These are phyloP conservation scores for Candoia aspera DNA, from an alignment of 2,113 vertebrate species.

Conservation along the genomic window DNA sequence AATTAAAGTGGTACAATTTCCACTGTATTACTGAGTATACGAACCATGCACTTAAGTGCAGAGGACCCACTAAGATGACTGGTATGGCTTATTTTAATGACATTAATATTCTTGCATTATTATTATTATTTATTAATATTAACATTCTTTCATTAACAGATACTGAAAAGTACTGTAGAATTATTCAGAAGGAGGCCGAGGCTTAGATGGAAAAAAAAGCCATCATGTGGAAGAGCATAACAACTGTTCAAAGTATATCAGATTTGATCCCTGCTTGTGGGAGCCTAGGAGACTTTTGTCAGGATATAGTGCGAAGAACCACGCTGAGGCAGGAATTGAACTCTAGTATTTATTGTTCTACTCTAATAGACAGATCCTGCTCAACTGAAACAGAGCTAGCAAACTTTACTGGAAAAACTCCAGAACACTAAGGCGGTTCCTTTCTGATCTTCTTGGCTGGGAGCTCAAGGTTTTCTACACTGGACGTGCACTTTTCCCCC, in stretches of 20 bases:
- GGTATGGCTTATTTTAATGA: background rate
- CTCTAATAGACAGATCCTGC: too few relatives aligned
- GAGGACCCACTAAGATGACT: background rate
- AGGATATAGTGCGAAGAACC: too few relatives aligned
- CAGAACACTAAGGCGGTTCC: too few relatives aligned
- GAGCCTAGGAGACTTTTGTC: background rate
- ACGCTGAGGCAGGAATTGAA: too few relatives aligned
- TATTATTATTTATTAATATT: background rate
- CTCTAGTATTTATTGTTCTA: too few relatives aligned
- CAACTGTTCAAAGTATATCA: background rate
- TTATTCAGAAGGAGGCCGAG: background rate
- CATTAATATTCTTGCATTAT: background rate
- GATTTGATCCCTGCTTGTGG: background rate
- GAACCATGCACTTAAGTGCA: background rate
- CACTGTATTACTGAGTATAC: background rate
- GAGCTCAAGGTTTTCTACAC: too few relatives aligned
- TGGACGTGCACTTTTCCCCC: too few relatives aligned
- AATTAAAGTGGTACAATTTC: constrained; percentile 16
- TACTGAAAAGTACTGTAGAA: background rate
- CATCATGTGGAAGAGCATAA: background rate
- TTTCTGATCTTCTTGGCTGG: too few relatives aligned
- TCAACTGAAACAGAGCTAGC: too few relatives aligned
- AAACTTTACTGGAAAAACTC: too few relatives aligned
- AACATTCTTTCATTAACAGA: background rate
- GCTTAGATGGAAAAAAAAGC: background rate